These are phyloP conservation scores for Vulpes lagopus DNA, from an alignment of 2,113 vertebrate genomes.

Conservation along the genomic window DNA sequence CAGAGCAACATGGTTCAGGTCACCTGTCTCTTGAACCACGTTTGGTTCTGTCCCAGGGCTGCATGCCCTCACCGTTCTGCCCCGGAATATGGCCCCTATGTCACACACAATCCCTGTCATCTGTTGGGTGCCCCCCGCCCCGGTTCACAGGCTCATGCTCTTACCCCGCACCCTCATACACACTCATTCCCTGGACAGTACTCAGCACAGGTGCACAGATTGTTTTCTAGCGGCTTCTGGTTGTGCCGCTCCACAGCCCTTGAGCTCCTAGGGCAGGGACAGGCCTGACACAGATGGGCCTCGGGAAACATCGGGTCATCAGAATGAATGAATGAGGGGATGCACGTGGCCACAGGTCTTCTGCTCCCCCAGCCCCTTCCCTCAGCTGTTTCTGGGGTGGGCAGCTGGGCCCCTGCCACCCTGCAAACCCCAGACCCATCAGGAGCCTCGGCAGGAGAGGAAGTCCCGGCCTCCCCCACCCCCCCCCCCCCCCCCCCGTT, in stretches of 20 bases:
- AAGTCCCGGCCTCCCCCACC: rapidly evolving
- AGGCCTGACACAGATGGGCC: rapidly evolving
- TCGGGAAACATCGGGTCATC: neutral
- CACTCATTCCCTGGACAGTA: neutral
- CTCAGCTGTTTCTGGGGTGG: neutral
- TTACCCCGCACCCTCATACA: rapidly evolving
- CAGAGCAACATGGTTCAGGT: neutral
- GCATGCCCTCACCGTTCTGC: neutral
- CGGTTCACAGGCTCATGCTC: rapidly evolving
- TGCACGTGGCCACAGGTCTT: rapidly evolving
- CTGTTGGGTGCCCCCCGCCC: rapidly evolving
- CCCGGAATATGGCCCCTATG: neutral
- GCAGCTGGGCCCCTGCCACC: neutral
- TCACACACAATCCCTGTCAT: rapidly evolving
- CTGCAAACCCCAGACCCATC: rapidly evolving
- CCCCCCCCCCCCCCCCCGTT: rapidly evolving
- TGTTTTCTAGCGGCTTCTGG: neutral
- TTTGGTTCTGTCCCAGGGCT: neutral
- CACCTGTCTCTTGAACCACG: rapidly evolving
- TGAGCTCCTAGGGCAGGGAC: neutral
- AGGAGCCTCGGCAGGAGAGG: neutral
- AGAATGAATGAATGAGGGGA: neutral
- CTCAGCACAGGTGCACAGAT: rapidly evolving
- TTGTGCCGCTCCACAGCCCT: neutral
- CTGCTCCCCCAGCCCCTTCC: rapidly evolving